Percentiles rank a stretch among this genome's conserved stretches.
phyloP scores from a whole-genome alignment of 2,888 invertebrate species.

The Salpingus planirostris region DNA sequence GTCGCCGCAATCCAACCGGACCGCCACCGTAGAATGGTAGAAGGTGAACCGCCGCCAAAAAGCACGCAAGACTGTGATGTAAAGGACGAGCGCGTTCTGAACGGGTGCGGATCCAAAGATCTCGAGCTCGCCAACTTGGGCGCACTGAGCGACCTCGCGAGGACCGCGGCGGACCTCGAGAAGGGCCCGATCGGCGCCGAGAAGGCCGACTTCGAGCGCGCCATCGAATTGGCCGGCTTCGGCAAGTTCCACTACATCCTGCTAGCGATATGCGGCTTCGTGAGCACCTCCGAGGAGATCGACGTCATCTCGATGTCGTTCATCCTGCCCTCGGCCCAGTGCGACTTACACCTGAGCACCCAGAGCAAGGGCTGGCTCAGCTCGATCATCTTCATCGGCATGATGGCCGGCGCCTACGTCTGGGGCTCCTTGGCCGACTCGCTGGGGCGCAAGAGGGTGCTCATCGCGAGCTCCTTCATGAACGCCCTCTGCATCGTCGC shows the following conservation, averaged over 20 bases:
- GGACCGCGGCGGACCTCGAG: slow-evolving; percentile 50
- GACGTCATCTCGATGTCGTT: slow-evolving; percentile 94
- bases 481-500: slow-evolving; percentile 85
- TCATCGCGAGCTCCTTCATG: slow-evolving; percentile 82
- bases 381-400: slow-evolving; percentile 57
- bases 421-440: slow-evolving; percentile 91
- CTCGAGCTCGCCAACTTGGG: slow-evolving; percentile 32
- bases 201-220: slow-evolving; percentile 80
- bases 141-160: slow-evolving; percentile 28
- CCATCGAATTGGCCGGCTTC: slow-evolving; percentile 80
- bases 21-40: slow-evolving; percentile 73
- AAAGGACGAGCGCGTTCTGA: slow-evolving; percentile 71
- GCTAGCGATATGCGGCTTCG: slow-evolving; percentile 86
- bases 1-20: slow-evolving; percentile 20
- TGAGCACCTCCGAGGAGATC: slow-evolving; percentile 92
- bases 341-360: slow-evolving; percentile 80
- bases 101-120: slow-evolving; percentile 69
- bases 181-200: slow-evolving; percentile 49
- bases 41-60: slow-evolving; percentile 75
- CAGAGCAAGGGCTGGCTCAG: slow-evolving; percentile 73
- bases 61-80: slow-evolving; percentile 72
- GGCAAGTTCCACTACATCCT: slow-evolving; percentile 84
- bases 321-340: slow-evolving; percentile 86
- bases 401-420: slow-evolving; percentile 91
- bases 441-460: slow-evolving; percentile 76